Evolutionary conservation across 2,797 vertebrate genomes (phyloP).

Genomic region (Bradypus variegatus): DNA sequence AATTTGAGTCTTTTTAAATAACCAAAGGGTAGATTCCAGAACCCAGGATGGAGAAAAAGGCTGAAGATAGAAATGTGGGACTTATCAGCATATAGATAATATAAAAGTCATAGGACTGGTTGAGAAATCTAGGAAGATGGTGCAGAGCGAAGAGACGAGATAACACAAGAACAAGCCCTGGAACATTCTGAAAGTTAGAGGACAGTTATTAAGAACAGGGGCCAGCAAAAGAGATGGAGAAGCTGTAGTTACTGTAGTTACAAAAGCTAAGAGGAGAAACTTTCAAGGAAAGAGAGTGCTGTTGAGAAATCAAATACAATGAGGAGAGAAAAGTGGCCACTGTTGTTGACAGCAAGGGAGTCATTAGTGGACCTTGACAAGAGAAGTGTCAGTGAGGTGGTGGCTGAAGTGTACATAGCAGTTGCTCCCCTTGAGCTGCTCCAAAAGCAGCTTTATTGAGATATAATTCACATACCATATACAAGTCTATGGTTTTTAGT

Average conservation of each 20-base stretch:
- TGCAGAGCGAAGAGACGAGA: not conserved
- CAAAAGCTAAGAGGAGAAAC: not conserved
- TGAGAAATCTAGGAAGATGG: not conserved
- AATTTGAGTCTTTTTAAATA: not conserved
- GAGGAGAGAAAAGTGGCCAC: not conserved
- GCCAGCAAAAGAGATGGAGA: not conserved
- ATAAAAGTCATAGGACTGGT: not conserved
- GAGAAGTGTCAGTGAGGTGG: not conserved
- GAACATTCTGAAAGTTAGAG: not conserved
- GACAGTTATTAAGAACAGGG: not conserved
- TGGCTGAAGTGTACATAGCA: not conserved
- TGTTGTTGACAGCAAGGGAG: not conserved
- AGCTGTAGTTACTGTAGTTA: not conserved
- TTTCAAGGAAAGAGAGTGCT: not conserved
- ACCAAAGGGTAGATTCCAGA: not conserved
- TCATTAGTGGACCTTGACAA: not conserved
- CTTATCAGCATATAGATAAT: not conserved
- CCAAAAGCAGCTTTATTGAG: not conserved
- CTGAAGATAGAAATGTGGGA: not conserved
- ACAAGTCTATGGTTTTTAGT: too few species aligned
- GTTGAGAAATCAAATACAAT: not conserved
- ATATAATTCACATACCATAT: too few species aligned
- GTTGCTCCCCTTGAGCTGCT: not conserved
- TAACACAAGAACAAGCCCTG: not conserved
- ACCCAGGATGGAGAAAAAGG: not conserved